A percentile compares a stretch with the other conserved stretches of the same genome.
Evolutionary conservation across 2,888 invertebrate genomes (phyloP).

Genomic region (Ichneumoninae sp.): DNA sequence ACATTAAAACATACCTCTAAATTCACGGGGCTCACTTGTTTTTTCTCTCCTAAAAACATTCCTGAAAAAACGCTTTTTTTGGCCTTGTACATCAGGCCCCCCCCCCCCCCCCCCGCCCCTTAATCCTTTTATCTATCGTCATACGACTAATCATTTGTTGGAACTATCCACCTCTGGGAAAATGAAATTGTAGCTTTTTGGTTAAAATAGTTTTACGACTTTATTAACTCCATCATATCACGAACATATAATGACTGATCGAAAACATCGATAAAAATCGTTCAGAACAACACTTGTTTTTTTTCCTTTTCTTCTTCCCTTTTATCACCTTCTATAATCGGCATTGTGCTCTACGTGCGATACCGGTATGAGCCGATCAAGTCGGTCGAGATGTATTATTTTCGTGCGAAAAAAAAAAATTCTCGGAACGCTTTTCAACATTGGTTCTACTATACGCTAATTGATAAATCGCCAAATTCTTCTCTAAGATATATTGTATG

Average conservation of each 20-base stretch:
- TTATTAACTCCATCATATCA: slow-evolving; percentile 58
- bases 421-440: slow-evolving; percentile 11
- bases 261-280: slow-evolving; percentile 52
- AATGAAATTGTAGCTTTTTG: background rate
- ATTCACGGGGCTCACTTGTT: no score
- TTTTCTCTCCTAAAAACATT: no score
- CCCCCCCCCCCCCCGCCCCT: no score
- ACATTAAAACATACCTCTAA: no score
- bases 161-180: background rate
- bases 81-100: no score
- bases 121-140: no score
- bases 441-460: slow-evolving; percentile 31
- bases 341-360: slow-evolving; percentile 55
- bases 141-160: background rate
- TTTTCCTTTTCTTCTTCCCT: background rate
- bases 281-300: slow-evolving; percentile 27
- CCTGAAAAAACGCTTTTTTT: no score
- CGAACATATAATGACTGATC: slow-evolving; percentile 59
- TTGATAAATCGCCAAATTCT: slow-evolving; percentile 45
- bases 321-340: slow-evolving; percentile 16
- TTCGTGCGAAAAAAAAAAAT: slow-evolving; percentile 40
- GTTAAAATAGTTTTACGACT: slow-evolving; percentile 63
- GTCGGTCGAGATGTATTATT: slow-evolving; percentile 22
- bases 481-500: slow-evolving; percentile 20
- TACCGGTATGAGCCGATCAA: background rate